These are phyloP conservation scores for Solenopsis invicta DNA, from an alignment of 1,140 invertebrate genomes.

Conservation along the genomic window DNA sequence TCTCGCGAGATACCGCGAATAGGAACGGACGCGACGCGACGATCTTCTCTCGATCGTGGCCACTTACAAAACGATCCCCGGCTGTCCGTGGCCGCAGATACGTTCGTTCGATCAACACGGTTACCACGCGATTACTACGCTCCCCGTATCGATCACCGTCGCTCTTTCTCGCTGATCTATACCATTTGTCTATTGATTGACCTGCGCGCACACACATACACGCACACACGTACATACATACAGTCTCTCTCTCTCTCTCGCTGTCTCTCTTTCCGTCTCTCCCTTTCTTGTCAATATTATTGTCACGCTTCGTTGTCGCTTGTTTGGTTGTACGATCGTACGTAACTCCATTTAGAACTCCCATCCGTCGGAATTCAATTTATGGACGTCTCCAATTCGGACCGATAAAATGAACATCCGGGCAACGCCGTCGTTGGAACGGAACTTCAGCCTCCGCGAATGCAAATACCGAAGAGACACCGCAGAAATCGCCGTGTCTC, in stretches of 20 bases:
- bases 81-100: not conserved
- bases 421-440: not conserved
- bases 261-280: not conserved
- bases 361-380: slow-evolving; percentile 21
- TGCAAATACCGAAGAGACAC: not conserved
- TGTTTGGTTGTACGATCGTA: slow-evolving; percentile 24
- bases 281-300: slow-evolving; percentile 31
- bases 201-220: not conserved
- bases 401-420: slow-evolving; percentile 17
- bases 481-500: not conserved
- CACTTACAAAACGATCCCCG: not conserved
- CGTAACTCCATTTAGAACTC: slow-evolving; percentile 37
- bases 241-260: not conserved
- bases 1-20: not conserved
- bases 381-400: slow-evolving; percentile 29
- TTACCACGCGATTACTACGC: not conserved
- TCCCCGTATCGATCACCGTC: not conserved
- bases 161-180: not conserved
- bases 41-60: not conserved
- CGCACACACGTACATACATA: not conserved
- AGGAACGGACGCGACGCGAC: not conserved
- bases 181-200: slow-evolving; percentile 26
- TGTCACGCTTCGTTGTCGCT: not conserved
- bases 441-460: not conserved
- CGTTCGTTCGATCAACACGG: not conserved